Percentiles rank a stretch among this genome's conserved stretches.
Evolutionary conservation across 2,113 vertebrate species (phyloP).

Genomic region (Phrynocephalus versicolor): DNA sequence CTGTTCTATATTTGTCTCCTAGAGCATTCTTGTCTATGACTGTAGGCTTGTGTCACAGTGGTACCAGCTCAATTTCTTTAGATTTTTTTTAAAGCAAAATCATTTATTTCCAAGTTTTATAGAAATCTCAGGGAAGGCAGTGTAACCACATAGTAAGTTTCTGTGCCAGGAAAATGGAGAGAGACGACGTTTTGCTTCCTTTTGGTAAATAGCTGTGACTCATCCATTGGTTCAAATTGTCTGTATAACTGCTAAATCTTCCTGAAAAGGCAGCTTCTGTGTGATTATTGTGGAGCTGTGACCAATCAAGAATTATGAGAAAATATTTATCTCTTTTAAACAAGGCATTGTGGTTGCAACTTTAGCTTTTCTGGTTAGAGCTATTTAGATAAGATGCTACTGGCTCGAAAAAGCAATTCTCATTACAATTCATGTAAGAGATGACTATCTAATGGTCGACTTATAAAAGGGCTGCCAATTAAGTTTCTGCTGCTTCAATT

Average conservation of each 20-base stretch:
- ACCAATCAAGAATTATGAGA: constrained; percentile 39
- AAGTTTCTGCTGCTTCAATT: constrained; percentile 37
- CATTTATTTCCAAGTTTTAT: not conserved
- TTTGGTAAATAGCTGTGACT: constrained; percentile 10
- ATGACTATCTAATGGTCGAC: constrained; percentile 38
- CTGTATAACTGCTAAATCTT: constrained; percentile 24
- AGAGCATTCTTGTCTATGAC: not conserved
- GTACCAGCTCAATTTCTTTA: not conserved
- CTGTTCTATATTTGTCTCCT: not conserved
- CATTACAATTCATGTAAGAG: constrained; percentile 42
- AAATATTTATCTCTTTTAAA: constrained; percentile 34
- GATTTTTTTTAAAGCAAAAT: not conserved
- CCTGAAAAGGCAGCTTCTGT: constrained; percentile 1
- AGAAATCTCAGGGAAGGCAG: not conserved
- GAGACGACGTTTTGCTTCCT: not conserved
- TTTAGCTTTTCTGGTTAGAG: constrained; percentile 33
- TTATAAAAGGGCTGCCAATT: constrained; percentile 41
- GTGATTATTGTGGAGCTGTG: not conserved
- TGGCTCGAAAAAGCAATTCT: constrained; percentile 46
- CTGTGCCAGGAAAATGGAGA: not conserved
- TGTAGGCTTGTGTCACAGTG: not conserved
- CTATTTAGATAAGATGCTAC: constrained; percentile 44
- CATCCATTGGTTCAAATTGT: not conserved
- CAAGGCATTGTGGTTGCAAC: not conserved
- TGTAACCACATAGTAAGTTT: not conserved